Base-by-base conservation (phyloP, 2,797 vertebrate species). In the Phataginus tricuspis region DNA sequence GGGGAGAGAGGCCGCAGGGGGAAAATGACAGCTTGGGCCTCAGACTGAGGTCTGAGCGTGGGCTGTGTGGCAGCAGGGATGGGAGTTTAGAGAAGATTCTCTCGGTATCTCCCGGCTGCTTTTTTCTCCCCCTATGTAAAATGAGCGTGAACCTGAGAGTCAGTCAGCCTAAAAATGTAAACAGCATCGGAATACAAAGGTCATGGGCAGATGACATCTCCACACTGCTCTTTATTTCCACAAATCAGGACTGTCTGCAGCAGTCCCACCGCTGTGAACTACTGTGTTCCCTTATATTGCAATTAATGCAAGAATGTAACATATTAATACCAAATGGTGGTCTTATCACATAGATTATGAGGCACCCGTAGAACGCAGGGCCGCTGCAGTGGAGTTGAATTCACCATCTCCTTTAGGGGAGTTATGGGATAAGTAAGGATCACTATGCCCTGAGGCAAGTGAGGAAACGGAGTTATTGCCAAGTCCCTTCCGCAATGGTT, bases 21-120 rank as follows among this genome's bases (percentile, higher is more conserved):
- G 83, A 71, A 97, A 96, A 95, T 83, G 97, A 97, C 97, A 98
- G 42, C 31, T 15, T 71, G 89, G 86, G 83, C 96, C 57, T 95
- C 86, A 90, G 51, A 85, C 63, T 97, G 97, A 97, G 80, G 31
- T 45, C 2, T 29, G 79, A 86, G 83, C 91, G 55, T 14, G 57
- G 72, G 71, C 63, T 34, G 29, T 27, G 53, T 71, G 51, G 34
- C 88, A 31, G 37, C 8, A 10, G 86, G 49, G 34, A 79, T 90
- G 64, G 45, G 51, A 49, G 61, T 85, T 88, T 45, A 69, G 64
- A 53, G 51, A 64, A 83, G 68, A 75, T 18, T 87, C 87, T 85
- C 68, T 93, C 57, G 1, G 59, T 51, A 83, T 75, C 71, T 91
- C 55, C n/a, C 59, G 14, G 29, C 19, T 71, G 15, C 55, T 66